phyloP scores from a whole-genome alignment of 2,113 vertebrate species.

The Ciconia boyciana region DNA sequence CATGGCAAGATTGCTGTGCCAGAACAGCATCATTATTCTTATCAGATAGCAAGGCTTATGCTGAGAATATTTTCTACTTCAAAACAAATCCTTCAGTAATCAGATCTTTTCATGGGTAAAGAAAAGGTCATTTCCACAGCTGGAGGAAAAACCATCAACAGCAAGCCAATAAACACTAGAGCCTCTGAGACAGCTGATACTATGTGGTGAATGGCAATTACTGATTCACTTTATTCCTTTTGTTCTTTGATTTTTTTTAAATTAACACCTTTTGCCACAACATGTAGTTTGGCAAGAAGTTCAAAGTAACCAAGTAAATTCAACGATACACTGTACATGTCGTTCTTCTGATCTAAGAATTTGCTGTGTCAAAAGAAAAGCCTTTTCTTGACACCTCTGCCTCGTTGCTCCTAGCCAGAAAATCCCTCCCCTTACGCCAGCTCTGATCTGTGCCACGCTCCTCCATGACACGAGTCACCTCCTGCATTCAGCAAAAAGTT shows the following conservation, averaged over 20 bases:
- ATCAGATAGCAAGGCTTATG: background rate
- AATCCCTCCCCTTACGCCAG: background rate
- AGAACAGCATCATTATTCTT: slow-evolving; percentile 10
- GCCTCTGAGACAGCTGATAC: background rate
- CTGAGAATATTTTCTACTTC: background rate
- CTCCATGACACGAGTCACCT: background rate
- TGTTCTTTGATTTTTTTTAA: background rate
- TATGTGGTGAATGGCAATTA: background rate
- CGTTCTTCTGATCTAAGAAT: slow-evolving; percentile 2
- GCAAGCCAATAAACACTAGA: background rate
- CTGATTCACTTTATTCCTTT: background rate
- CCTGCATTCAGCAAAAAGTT: background rate
- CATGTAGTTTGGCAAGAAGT: slow-evolving; percentile 6
- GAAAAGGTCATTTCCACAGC: slow-evolving; percentile 24
- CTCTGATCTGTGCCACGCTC: background rate
- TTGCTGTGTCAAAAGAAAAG: background rate
- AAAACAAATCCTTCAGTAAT: slow-evolving; percentile 25
- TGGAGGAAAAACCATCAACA: slow-evolving; percentile 15
- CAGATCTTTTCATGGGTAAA: background rate
- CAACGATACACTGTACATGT: background rate
- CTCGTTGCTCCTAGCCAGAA: background rate
- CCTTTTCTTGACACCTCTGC: background rate
- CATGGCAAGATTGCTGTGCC: background rate
- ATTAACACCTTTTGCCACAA: slow-evolving; percentile 14
- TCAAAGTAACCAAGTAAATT: slow-evolving; percentile 13